Percentiles rank a stretch among this genome's conserved stretches.
Evolutionary conservation across 2,797 vertebrate genomes (phyloP).

Genomic region (Hoplostethus atlanticus): DNA sequence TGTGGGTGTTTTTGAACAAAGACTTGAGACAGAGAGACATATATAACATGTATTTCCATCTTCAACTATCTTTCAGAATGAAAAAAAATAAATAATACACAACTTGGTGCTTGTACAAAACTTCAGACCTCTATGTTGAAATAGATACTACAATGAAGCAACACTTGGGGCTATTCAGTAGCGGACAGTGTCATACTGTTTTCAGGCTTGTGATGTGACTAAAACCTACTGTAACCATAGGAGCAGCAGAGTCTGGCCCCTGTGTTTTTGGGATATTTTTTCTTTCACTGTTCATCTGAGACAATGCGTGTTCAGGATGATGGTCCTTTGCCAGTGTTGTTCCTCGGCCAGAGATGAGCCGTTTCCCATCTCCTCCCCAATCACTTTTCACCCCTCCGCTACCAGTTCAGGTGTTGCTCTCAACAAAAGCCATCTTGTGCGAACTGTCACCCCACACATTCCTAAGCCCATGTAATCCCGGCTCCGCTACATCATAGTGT

Average conservation of each 20-base stretch:
- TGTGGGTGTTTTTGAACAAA: neutral
- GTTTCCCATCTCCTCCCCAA: slow-evolving; percentile 43
- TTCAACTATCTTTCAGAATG: neutral
- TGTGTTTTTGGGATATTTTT: neutral
- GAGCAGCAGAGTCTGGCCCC: neutral
- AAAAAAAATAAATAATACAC: neutral
- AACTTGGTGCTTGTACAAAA: neutral
- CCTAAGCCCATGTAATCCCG: slow-evolving; percentile 75
- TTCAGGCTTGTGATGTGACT: neutral
- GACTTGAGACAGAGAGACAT: neutral
- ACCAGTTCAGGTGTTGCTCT: slow-evolving; percentile 72
- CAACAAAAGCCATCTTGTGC: slow-evolving; percentile 80
- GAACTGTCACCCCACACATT: slow-evolving; percentile 73
- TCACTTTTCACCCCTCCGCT: slow-evolving; percentile 57
- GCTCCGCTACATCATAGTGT: slow-evolving; percentile 75
- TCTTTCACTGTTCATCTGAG: neutral
- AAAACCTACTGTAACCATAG: neutral
- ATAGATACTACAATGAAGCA: slow-evolving; percentile 6
- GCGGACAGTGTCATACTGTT: neutral
- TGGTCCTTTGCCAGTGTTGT: slow-evolving; percentile 29
- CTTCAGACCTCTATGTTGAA: neutral
- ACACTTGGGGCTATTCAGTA: neutral
- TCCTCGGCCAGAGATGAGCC: slow-evolving; percentile 50
- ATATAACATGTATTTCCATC: neutral
- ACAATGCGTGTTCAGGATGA: slow-evolving; percentile 25